Conservation (phyloP, 2,797 vertebrate genomes). For the Triplophysa bombifrons region DNA sequence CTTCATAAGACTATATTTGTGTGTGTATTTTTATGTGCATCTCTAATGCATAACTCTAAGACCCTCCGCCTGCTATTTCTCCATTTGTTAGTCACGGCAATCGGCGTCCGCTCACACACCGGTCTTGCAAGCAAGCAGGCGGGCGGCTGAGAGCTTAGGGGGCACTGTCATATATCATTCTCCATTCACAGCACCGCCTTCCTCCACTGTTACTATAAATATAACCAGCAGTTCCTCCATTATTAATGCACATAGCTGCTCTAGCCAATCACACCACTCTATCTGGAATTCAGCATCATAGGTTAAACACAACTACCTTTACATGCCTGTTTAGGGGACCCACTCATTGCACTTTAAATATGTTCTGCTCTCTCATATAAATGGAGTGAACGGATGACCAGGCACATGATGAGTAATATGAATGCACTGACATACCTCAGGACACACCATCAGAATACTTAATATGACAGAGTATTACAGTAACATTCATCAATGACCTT, state of each 20-base stretch:
- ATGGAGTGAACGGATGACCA: slow-evolving; percentile 30
- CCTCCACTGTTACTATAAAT: slow-evolving; percentile 72
- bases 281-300: slow-evolving; percentile 63
- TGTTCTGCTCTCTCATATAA: slow-evolving; percentile 16
- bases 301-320: slow-evolving; percentile 52
- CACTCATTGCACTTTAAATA: slow-evolving; percentile 8
- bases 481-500: not conserved
- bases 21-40: slow-evolving; percentile 27
- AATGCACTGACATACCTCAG: slow-evolving; percentile 16
- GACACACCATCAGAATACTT: not conserved
- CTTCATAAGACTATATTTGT: not conserved
- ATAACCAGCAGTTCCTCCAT: slow-evolving; percentile 80
- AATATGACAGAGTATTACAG: slow-evolving; percentile 3
- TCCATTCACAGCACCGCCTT: slow-evolving; percentile 58
- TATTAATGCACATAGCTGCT: slow-evolving; percentile 74
- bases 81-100: slow-evolving; percentile 34
- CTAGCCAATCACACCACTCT: slow-evolving; percentile 59
- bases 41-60: slow-evolving; percentile 11
- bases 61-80: slow-evolving; percentile 58
- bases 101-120: not conserved
- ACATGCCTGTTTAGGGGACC: slow-evolving; percentile 1
- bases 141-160: not conserved
- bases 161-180: slow-evolving; percentile 62
- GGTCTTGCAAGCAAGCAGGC: not conserved
- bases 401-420: slow-evolving; percentile 22